Base-by-base conservation (phyloP, 1,140 invertebrate genomes). In the Aphelinus atriplicis region DNA sequence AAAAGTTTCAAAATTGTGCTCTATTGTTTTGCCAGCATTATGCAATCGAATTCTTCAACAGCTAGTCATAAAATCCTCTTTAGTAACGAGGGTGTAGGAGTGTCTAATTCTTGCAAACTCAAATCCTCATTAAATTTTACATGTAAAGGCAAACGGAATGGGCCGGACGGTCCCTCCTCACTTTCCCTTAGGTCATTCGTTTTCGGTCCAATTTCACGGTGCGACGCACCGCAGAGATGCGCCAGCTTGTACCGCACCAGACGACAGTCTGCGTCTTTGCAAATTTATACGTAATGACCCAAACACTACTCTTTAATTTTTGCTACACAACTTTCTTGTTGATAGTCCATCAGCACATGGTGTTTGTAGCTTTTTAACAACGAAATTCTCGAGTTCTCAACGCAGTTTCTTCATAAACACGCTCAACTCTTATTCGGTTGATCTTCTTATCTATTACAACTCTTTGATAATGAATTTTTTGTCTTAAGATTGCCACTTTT, bases 141-240 rank as follows among this genome's bases (percentile, higher is more conserved):
- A 61, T 26, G 26, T 26, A 26, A 26, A 26, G 26, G 26, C 26
- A 26, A 46, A 26, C 42, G 50, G 48, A 58, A 58, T 46, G 7
- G 60, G 3, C 7, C 45, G 53, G 51, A 3, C n/a, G 2, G 51
- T 65, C n/a, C 9, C 45, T 47, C 57, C 57, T 68, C 55, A n/a
- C 57, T 53, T 47, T 57, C 46, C 45, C 55, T 57, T 6, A n/a
- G 55, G 2, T 50, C 9, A 10, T 50, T 62, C 53, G 7, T 42
- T 48, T 57, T 66, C 4, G 1, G 45, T 66, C 43, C 63, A 58
- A 65, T 65, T 66, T 73, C 71, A 73, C 62, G 70, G 70, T 45
- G 10, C 53, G 61, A 53, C 55, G 51, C 60, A 47, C 70, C 10
- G 47, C 68, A 26, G n/a, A 43, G 43, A 26, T 26, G 26, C 26